Evolutionary conservation across 2,113 vertebrate species (phyloP).

Genomic region (Corythoichthys intestinalis): DNA sequence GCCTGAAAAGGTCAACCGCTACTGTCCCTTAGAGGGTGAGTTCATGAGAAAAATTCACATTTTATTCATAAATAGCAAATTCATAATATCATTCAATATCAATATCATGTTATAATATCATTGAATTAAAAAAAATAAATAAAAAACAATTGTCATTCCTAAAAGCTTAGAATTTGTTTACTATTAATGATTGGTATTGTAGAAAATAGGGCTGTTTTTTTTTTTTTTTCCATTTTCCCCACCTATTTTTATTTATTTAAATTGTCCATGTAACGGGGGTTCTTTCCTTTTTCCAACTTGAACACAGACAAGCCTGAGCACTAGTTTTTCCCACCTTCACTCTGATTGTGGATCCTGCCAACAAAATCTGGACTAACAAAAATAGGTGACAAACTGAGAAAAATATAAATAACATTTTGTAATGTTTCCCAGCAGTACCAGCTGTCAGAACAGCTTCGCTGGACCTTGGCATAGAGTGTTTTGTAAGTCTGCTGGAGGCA

Average conservation of each 20-base stretch:
- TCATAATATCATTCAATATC: constrained; percentile 6
- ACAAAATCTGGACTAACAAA: constrained; percentile 39
- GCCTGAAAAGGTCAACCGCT: constrained; percentile 89
- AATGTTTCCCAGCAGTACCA: constrained; percentile 1
- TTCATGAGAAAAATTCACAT: neutral
- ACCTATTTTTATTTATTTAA: constrained; percentile 47
- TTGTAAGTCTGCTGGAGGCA: neutral
- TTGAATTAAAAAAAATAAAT: constrained; percentile 17
- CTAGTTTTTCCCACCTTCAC: constrained; percentile 30
- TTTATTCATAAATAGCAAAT: neutral
- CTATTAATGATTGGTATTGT: constrained; percentile 43
- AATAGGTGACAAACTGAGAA: neutral
- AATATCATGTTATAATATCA: constrained; percentile 16
- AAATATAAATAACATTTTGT: neutral
- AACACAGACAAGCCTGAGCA: constrained; percentile 4
- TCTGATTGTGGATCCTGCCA: constrained; percentile 40
- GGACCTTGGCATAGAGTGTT: neutral
- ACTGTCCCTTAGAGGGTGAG: constrained; percentile 93
- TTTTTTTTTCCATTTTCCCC: constrained; percentile 45
- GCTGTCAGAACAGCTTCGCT: neutral
- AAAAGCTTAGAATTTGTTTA: constrained; percentile 25
- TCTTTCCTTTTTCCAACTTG: constrained; percentile 9
- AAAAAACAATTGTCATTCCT: constrained; percentile 33
- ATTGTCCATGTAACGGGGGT: constrained; percentile 35
- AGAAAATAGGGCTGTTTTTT: constrained; percentile 41